These are phyloP conservation scores for Phlogophora meticulosa DNA, from an alignment of 2,888 invertebrate species.

Conservation along the genomic window DNA sequence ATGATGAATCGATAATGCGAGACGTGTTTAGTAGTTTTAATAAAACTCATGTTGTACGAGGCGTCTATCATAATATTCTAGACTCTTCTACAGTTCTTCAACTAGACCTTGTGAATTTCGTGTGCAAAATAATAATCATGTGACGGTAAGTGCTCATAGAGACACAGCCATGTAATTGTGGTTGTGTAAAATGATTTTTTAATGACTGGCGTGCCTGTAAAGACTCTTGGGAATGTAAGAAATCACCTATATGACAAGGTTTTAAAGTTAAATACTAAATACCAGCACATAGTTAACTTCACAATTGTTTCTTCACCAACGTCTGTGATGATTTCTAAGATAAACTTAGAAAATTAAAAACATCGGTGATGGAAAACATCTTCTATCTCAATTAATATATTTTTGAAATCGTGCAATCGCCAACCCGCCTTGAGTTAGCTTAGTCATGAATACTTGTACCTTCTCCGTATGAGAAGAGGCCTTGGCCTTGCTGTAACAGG, in stretches of 20 bases:
- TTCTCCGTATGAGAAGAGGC: too few species aligned
- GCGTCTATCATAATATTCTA: not conserved
- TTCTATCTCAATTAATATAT: too few species aligned
- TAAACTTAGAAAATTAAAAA: too few species aligned
- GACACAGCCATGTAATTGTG: slow-evolving; percentile 19
- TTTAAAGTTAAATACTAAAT: not conserved
- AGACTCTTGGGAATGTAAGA: slow-evolving; percentile 14
- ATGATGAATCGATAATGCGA: slow-evolving; percentile 6
- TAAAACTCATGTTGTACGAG: not conserved
- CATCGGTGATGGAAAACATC: too few species aligned
- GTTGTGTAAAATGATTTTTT: slow-evolving; percentile 20
- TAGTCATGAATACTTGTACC: too few species aligned
- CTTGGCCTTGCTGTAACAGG: too few species aligned
- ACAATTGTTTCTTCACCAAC: too few species aligned
- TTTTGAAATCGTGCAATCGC: too few species aligned
- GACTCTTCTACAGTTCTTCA: slow-evolving; percentile 4
- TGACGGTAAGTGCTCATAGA: slow-evolving; percentile 7
- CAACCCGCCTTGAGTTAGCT: too few species aligned
- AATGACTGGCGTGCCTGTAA: not conserved
- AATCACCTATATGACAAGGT: not conserved
- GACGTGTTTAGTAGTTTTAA: not conserved
- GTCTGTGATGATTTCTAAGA: too few species aligned
- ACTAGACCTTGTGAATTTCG: slow-evolving; percentile 29
- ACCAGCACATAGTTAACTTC: not conserved
- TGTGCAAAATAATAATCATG: slow-evolving; percentile 25